phyloP scores from a whole-genome alignment of 2,888 invertebrate species.

The Brenthis ino region DNA sequence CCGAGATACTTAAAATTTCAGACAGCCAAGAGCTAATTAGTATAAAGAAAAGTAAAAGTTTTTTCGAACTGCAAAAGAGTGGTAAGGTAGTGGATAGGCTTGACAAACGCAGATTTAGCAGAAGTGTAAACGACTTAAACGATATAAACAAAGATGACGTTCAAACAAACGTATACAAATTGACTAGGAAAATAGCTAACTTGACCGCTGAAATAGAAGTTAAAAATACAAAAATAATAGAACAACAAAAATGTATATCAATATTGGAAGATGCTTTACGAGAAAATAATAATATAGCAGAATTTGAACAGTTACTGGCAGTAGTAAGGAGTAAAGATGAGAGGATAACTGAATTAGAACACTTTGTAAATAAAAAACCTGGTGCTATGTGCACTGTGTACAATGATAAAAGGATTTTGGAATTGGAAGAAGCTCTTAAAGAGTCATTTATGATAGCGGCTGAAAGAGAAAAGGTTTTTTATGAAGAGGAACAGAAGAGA shows the following conservation, averaged over 20 bases:
- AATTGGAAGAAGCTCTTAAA: conserved; percentile 90
- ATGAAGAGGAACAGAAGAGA: conserved; percentile 84
- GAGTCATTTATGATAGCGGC: conserved; percentile 89
- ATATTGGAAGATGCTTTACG: conserved; percentile 79
- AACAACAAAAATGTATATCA: conserved; percentile 79
- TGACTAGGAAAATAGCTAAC: conserved; percentile 68
- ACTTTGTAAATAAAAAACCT: conserved; percentile 81
- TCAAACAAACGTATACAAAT: conserved; percentile 59
- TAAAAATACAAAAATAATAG: conserved; percentile 80
- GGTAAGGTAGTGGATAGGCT: conserved; percentile 83
- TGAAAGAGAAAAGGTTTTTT: conserved; percentile 85
- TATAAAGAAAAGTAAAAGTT: conserved; percentile 73
- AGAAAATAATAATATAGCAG: conserved; percentile 81
- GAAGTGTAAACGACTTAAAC: conserved; percentile 67
- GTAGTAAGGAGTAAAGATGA: conserved; percentile 84
- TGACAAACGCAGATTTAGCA: conserved; percentile 76
- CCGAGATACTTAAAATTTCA: conserved; percentile 75
- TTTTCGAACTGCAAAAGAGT: conserved; percentile 79
- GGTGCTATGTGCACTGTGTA: conserved; percentile 59
- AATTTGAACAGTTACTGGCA: conserved; percentile 81
- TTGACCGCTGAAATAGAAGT: conserved; percentile 73
- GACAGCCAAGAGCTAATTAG: conserved; percentile 62
- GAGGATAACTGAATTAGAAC: conserved; percentile 90
- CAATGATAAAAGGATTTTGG: conserved; percentile 84
- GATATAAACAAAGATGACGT: conserved; percentile 52